Evolutionary conservation across 2,113 vertebrate genomes (phyloP).

Genomic region (Cochlearius cochlearius): DNA sequence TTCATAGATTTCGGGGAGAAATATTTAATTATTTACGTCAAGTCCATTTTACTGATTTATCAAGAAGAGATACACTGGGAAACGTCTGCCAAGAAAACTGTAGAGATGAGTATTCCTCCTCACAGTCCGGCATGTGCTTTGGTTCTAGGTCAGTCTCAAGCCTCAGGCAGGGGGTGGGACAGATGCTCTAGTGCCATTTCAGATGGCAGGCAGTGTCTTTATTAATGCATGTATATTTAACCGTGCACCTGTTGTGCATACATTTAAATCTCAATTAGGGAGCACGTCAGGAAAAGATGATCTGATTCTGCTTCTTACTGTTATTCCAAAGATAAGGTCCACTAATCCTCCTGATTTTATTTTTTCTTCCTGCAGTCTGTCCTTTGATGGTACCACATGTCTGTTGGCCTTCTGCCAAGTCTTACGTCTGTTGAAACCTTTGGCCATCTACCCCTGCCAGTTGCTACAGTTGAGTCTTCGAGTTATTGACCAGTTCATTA

Average conservation of each 20-base stretch:
- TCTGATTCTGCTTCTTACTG: background rate
- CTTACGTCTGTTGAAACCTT: background rate
- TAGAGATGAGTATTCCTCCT: constrained; percentile 18
- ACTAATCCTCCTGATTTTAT: background rate
- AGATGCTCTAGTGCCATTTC: constrained; percentile 15
- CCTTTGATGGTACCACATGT: background rate
- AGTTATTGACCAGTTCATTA: background rate
- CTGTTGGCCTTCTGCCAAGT: background rate
- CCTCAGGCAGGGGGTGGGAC: background rate
- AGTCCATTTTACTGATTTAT: constrained; percentile 52
- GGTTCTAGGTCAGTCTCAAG: background rate
- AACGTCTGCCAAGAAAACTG: constrained; percentile 30
- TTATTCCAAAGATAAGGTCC: background rate
- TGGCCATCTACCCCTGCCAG: background rate
- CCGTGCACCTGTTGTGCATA: background rate
- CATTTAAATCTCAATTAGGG: background rate
- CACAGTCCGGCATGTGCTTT: background rate
- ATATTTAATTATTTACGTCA: constrained; percentile 50
- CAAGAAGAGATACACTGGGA: constrained; percentile 14
- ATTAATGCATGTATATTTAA: constrained; percentile 19
- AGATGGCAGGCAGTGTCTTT: background rate
- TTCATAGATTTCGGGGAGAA: constrained; percentile 21
- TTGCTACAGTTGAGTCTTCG: background rate
- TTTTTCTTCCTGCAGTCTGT: background rate
- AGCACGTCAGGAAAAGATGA: background rate